A percentile compares a stretch with the other conserved stretches of the same genome.
phyloP scores from a whole-genome alignment of 2,888 invertebrate species.

The Melikaiella ostensackeni region DNA sequence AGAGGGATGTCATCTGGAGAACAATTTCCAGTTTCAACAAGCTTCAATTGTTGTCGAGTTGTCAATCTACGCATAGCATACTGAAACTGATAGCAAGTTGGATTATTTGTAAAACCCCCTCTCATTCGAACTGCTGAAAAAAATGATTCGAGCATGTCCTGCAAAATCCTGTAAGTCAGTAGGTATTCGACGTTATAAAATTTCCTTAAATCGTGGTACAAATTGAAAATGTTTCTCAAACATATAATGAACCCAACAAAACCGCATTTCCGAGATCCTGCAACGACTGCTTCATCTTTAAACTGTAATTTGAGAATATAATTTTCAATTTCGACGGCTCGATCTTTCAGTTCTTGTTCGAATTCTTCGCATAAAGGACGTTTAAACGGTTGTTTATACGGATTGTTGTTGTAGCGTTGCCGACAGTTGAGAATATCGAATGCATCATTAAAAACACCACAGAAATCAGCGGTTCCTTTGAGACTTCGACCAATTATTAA shows the following conservation, averaged over 20 bases:
- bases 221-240: too few relatives aligned
- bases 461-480: constrained; percentile 16
- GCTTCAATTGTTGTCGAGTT: too few relatives aligned
- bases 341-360: too few relatives aligned
- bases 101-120: constrained; percentile 18
- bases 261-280: too few relatives aligned
- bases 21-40: constrained; percentile 9
- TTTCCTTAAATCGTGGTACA: not conserved
- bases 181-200: constrained; percentile 9
- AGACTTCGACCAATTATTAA: too few relatives aligned
- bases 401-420: not conserved
- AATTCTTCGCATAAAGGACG: too few relatives aligned
- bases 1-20: constrained; percentile 7
- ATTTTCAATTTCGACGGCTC: too few relatives aligned
- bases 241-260: too few relatives aligned
- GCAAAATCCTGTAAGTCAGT: constrained; percentile 5
- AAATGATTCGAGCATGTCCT: not conserved
- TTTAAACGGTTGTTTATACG: constrained; percentile 10
- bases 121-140: not conserved
- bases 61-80: too few relatives aligned
- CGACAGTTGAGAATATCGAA: constrained; percentile 26
- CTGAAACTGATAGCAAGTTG: too few relatives aligned
- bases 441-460: constrained; percentile 3
- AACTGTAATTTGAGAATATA: too few relatives aligned
- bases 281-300: too few relatives aligned